These are phyloP conservation scores for Sesia bembeciformis DNA, from an alignment of 2,888 invertebrate species.

Conservation along the genomic window DNA sequence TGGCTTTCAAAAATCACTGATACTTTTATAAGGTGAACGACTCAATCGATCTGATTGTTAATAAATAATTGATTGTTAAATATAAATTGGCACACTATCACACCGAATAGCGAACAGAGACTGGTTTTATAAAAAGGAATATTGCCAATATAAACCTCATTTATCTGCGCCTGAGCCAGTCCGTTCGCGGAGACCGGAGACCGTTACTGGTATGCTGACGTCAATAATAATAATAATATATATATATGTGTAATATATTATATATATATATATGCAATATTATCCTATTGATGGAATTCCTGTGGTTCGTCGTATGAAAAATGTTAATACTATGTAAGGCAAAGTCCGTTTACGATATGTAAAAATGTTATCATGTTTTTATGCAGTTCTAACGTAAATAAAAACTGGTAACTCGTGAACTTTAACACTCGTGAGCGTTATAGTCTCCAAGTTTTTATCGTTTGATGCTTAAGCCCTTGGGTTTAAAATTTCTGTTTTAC, in stretches of 20 bases:
- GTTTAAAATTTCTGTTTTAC: too few relatives aligned
- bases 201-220: conserved; percentile 32
- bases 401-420: too few relatives aligned
- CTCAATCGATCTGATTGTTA: background rate
- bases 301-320: conserved; percentile 6
- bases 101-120: conserved; percentile 14
- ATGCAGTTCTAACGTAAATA: too few relatives aligned
- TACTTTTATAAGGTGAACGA: background rate
- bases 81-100: conserved; percentile 7
- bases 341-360: background rate
- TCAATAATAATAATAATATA: conserved; percentile 23
- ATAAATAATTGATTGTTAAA: conserved; percentile 5
- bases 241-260: conserved; percentile 18
- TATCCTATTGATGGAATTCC: conserved; percentile 28
- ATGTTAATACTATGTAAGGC: background rate
- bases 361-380: too few relatives aligned
- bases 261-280: conserved; percentile 21
- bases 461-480: too few relatives aligned
- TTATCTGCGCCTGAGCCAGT: conserved; percentile 38
- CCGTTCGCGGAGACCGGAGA: conserved; percentile 19
- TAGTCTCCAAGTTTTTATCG: too few relatives aligned
- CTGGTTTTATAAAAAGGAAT: conserved; percentile 24
- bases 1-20: background rate
- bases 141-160: conserved; percentile 41
- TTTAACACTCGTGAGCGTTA: too few relatives aligned